Evolutionary conservation across 2,113 vertebrate genomes (phyloP).

Genomic region (Brachyhypopomus occidentalis): DNA sequence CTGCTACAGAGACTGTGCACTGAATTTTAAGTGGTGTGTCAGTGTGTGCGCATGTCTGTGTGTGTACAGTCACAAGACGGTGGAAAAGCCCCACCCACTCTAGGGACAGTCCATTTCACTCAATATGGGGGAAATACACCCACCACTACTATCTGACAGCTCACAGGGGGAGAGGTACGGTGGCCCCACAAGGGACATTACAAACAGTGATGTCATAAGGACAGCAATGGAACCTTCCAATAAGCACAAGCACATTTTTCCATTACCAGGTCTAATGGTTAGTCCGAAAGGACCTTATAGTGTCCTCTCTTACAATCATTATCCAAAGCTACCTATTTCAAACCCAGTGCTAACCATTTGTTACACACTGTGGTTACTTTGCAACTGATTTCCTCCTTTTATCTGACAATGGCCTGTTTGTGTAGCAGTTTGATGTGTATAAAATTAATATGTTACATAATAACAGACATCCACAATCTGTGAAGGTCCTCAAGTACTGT

Average conservation of each 20-base stretch:
- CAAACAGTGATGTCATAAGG: conserved; percentile 14
- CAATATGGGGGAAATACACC: background rate
- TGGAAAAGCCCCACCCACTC: conserved; percentile 32
- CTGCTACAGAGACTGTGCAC: conserved; percentile 56
- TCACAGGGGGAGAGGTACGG: background rate
- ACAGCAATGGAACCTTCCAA: conserved; percentile 10
- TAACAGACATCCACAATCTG: background rate
- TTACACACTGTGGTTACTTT: conserved; percentile 10
- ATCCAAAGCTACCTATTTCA: background rate
- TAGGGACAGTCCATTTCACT: conserved; percentile 15
- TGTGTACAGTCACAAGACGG: conserved; percentile 1
- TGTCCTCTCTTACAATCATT: background rate
- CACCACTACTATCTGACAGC: background rate
- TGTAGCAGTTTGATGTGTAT: background rate
- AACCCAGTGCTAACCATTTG: background rate
- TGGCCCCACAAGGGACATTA: background rate
- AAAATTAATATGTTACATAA: conserved; percentile 1
- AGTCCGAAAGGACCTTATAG: background rate
- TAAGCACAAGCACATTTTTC: conserved; percentile 5
- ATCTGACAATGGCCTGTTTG: background rate
- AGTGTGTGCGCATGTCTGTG: background rate
- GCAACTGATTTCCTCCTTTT: background rate
- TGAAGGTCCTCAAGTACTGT: background rate
- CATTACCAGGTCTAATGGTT: background rate
- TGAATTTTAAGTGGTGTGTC: conserved; percentile 35